Evolutionary conservation across 2,113 vertebrate species (phyloP), one percentile per base, ranked within the genome.

Genomic region (Ammodytes marinus): DNA sequence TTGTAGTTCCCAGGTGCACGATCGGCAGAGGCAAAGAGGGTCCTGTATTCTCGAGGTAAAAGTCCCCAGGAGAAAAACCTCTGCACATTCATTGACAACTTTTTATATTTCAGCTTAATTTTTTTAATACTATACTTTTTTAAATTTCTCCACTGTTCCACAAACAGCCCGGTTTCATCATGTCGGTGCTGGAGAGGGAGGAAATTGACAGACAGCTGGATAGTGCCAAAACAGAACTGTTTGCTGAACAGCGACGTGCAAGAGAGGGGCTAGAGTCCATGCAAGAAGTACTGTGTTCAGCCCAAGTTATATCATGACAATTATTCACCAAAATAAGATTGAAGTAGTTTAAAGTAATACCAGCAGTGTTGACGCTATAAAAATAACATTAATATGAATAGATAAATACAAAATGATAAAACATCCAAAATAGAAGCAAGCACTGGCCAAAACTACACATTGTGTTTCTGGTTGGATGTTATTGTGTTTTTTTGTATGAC

Each of bases 161-260:
- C 68, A 77, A 74, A 80, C 82, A 84, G 86, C 67, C 63, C 13
- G 55, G 67, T 8, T 46, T 71, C 9, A 55, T 84, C 4, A 77
- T 93, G 66, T 94, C 93, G 0, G 74, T 83, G 37, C 72, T 95
- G 92, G 94, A 96, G 88, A 93, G 86, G 57, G 87, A 94, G 65
- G 95, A 95, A 80, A 77, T 94, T 86, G 93, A 95, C 6, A 74
- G 89, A 52, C 94, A 95, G 78, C 88, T 96, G 83, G 83, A 89
- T 39, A 53, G 12, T 0, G 75, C 93, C 54, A 95, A 95, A 78
- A 84, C 90, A 8, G 91, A 94, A 46, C 77, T 95, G 46, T 94
- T 95, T 74, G 84, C 95, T 13, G 87, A 94, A 83, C 94, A 95
- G 79, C 86, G 89, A n/a, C 80, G 74, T 4, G 88, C 93, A 52